Percentiles rank a stretch among this genome's conserved stretches.
Evolutionary conservation across 1,140 invertebrate genomes (phyloP).

Genomic region (Drosophila jambulina): DNA sequence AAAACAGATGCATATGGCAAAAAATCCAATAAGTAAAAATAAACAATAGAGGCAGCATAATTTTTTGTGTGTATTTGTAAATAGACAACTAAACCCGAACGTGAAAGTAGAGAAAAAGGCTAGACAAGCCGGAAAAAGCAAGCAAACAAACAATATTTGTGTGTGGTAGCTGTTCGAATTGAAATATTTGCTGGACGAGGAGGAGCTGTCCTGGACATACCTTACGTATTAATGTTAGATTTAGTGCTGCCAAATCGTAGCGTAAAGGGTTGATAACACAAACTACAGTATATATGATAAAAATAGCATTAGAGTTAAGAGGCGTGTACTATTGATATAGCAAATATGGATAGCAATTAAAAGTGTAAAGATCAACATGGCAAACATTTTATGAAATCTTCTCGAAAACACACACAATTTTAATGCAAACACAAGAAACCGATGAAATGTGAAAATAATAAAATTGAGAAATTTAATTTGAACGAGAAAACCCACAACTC

Average conservation of each 20-base stretch:
- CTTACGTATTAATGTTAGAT: slow-evolving; percentile 36
- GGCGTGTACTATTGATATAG: slow-evolving; percentile 52
- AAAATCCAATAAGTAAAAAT: slow-evolving; percentile 43
- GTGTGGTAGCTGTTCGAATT: slow-evolving; percentile 62
- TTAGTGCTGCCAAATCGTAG: slow-evolving; percentile 59
- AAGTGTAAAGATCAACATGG: slow-evolving; percentile 50
- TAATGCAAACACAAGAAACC: slow-evolving; percentile 61
- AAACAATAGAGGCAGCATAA: slow-evolving; percentile 49
- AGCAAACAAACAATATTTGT: slow-evolving; percentile 37
- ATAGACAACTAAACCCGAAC: slow-evolving; percentile 59
- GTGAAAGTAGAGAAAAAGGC: slow-evolving; percentile 37
- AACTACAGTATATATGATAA: slow-evolving; percentile 48
- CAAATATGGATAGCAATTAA: slow-evolving; percentile 54
- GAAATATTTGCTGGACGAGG: slow-evolving; percentile 33
- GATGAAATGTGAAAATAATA: slow-evolving; percentile 60
- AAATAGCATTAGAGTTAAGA: slow-evolving; percentile 37
- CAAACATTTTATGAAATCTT: slow-evolving; percentile 64
- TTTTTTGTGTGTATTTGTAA: slow-evolving; percentile 72
- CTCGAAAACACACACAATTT: slow-evolving; percentile 47
- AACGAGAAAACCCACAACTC: slow-evolving; percentile 32
- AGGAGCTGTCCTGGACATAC: slow-evolving; percentile 29
- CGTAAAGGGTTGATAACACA: slow-evolving; percentile 51
- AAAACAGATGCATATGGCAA: slow-evolving; percentile 29
- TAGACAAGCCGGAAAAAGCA: slow-evolving; percentile 3
- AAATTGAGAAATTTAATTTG: slow-evolving; percentile 71